Base-by-base conservation (phyloP, 2,113 vertebrate genomes). In the Theristicus caerulescens region DNA sequence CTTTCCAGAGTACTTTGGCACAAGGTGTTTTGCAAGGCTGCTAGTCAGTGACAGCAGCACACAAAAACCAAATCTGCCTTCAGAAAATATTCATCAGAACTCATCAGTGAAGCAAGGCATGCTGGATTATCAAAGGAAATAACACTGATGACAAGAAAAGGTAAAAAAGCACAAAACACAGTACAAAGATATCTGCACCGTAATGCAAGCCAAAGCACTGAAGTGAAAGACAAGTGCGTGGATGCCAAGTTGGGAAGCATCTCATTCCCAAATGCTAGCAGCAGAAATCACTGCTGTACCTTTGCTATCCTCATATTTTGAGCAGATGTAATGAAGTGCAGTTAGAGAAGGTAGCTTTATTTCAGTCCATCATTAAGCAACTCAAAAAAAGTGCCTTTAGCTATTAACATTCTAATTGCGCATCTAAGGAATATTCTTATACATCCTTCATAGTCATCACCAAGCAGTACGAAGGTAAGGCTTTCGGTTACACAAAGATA, bases 401-500 rank as follows among this genome's bases (percentile, higher is more conserved):
- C 44, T 80, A 65, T 58, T 62, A 86, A 32, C 11, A 62, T 32
- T 22, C 34, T 65, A 77, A 69, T 2, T 81, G 72, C 66, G n/a
- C 11, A 80, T 27, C 20, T 12, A 11, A 78, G 26, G 1, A 83
- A 36, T 83, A 40, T 38, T 83, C 32, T 61, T 61, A 47, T 2
- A 47, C 11, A 46, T 38, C 52, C 26, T 61, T 69, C 52, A 31
- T 0, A 77, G 34, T 27, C 44, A 65, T 29, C 51, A 57, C 9
- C 20, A 70, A 62, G 62, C 0, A 0, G 21, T 31, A 74, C 0
- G 4, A 70, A 44, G 40, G 36, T 15, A 71, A n/a, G 18, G 40
- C 16, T 62, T 93, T 78, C 71, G 86, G 32, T 74, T 78, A 62
- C 52, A 71, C 6, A 46, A 55, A 78, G 26, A 52, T 12, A 47